phyloP scores from a whole-genome alignment of 2,888 invertebrate genomes.

The Napeogenes sylphis region DNA sequence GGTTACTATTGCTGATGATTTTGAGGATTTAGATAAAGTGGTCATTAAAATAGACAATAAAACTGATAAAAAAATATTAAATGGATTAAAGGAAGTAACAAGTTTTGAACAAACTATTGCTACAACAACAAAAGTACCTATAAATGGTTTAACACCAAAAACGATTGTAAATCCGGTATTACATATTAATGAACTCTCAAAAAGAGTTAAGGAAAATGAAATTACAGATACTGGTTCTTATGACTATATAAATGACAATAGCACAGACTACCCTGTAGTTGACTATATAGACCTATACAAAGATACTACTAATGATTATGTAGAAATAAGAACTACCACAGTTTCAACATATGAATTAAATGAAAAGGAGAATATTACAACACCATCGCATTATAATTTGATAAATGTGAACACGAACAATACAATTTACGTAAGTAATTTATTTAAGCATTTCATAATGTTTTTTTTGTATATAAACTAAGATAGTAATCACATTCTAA shows the following conservation, averaged over 20 bases:
- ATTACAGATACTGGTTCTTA: slow-evolving; percentile 35
- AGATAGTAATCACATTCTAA: not conserved
- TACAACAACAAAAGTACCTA: not conserved
- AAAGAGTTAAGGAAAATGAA: slow-evolving; percentile 40
- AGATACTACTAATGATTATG: slow-evolving; percentile 60
- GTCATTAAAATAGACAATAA: slow-evolving; percentile 13
- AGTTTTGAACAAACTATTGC: not conserved
- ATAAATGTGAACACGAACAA: slow-evolving; percentile 10
- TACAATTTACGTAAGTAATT: slow-evolving; percentile 24
- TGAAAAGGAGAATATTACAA: not conserved
- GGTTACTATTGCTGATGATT: slow-evolving; percentile 40
- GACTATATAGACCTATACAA: slow-evolving; percentile 65
- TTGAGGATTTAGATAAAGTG: slow-evolving; percentile 31
- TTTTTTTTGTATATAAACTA: not conserved
- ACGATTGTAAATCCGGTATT: not conserved
- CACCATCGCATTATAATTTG: not conserved
- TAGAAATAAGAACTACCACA: slow-evolving; percentile 39
- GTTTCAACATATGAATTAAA: slow-evolving; percentile 10
- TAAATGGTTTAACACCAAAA: not conserved
- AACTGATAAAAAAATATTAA: slow-evolving; percentile 9
- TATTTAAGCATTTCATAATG: slow-evolving; percentile 16
- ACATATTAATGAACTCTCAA: slow-evolving; percentile 19
- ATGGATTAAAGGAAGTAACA: not conserved
- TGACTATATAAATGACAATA: slow-evolving; percentile 50
- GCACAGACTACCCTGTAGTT: slow-evolving; percentile 59